phyloP scores from a whole-genome alignment of 1,140 invertebrate species.

The Grapholita molesta region DNA sequence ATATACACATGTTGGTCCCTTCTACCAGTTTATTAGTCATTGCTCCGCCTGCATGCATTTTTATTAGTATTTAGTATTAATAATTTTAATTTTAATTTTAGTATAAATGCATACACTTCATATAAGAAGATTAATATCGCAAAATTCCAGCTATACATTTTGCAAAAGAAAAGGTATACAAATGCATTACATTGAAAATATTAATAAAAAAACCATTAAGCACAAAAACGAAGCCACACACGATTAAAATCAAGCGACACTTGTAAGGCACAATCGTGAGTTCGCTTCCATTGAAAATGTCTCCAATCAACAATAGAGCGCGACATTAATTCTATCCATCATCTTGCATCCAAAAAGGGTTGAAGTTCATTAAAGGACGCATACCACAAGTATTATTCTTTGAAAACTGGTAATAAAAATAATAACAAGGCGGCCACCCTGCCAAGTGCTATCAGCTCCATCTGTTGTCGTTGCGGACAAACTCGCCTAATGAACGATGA shows the following conservation, averaged over 20 bases:
- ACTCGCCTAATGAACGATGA: slow-evolving; percentile 78
- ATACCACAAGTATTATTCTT: slow-evolving; percentile 77
- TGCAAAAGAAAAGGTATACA: slow-evolving; percentile 29
- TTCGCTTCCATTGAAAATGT: slow-evolving; percentile 49
- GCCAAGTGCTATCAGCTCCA: slow-evolving; percentile 76
- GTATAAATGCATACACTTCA: too few species aligned
- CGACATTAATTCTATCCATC: slow-evolving; percentile 76
- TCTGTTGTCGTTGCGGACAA: slow-evolving; percentile 77
- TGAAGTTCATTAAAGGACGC: slow-evolving; percentile 75
- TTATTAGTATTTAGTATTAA: too few species aligned
- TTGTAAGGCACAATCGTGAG: slow-evolving; percentile 11
- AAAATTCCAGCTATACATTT: not conserved
- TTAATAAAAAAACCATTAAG: slow-evolving; percentile 41
- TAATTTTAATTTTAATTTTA: too few species aligned
- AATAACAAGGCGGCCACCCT: slow-evolving; percentile 76
- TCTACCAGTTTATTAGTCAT: too few species aligned
- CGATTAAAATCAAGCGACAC: slow-evolving; percentile 11
- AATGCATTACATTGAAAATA: slow-evolving; percentile 51
- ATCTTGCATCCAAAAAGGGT: slow-evolving; percentile 70
- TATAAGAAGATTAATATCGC: not conserved
- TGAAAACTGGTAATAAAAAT: slow-evolving; percentile 76
- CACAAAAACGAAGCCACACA: slow-evolving; percentile 20
- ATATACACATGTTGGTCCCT: too few species aligned
- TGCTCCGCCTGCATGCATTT: too few species aligned
- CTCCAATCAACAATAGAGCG: slow-evolving; percentile 72